Evolutionary conservation across 2,888 invertebrate species (phyloP).

Genomic region (Yponomeuta plumbellus): DNA sequence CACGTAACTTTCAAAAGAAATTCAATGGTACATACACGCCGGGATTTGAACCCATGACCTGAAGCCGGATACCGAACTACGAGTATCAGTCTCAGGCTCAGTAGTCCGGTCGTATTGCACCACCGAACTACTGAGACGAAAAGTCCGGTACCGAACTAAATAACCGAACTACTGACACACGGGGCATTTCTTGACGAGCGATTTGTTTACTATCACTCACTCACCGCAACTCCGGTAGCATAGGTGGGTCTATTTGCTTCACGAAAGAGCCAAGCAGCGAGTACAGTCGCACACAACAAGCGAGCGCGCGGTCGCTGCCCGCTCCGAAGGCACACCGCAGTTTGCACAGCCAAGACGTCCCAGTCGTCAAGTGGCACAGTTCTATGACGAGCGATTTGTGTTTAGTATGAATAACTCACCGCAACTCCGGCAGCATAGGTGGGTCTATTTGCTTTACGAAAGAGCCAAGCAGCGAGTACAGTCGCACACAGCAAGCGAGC

Average conservation of each 20-base stretch:
- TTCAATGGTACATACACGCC: too few relatives aligned
- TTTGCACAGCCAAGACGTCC: slow-evolving; percentile 32
- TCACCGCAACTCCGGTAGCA: background rate
- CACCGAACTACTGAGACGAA: too few relatives aligned
- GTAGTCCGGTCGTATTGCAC: too few relatives aligned
- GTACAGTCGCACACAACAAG: slow-evolving; percentile 19
- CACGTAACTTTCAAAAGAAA: too few relatives aligned
- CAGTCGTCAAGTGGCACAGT: slow-evolving; percentile 43
- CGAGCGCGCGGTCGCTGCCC: slow-evolving; percentile 45
- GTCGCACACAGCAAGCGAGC: slow-evolving; percentile 36
- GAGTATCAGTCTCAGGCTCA: too few relatives aligned
- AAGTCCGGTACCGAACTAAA: too few relatives aligned
- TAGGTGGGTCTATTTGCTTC: background rate
- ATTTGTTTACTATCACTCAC: too few relatives aligned
- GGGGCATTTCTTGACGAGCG: too few relatives aligned
- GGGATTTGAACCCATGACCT: too few relatives aligned
- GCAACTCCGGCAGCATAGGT: background rate
- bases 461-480: slow-evolving; percentile 42
- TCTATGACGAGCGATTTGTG: slow-evolving; percentile 46
- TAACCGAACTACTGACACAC: too few relatives aligned
- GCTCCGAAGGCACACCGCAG: slow-evolving; percentile 46
- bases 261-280: background rate
- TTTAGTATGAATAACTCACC: background rate
- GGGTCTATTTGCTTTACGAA: slow-evolving; percentile 28
- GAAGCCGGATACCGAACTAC: too few relatives aligned